Percentiles rank a stretch among this genome's conserved stretches.
phyloP scores from a whole-genome alignment of 2,888 invertebrate genomes.

The Actias luna region DNA sequence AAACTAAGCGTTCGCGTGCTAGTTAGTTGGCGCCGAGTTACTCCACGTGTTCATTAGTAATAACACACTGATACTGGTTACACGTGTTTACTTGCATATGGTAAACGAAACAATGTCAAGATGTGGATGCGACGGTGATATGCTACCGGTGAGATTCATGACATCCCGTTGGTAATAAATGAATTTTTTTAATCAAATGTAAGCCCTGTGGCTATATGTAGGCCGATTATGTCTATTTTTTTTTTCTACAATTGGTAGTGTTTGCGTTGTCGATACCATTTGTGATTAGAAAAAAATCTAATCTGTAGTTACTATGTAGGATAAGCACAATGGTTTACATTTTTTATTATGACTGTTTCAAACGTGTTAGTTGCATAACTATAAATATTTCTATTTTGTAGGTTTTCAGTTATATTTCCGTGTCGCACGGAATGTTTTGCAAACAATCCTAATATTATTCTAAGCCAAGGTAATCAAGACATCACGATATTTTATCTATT shows the following conservation, averaged over 20 bases:
- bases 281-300: background rate
- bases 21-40: conserved; percentile 1
- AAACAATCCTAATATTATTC: conserved; percentile 8
- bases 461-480: conserved; percentile 14
- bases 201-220: too few relatives aligned
- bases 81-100: conserved; percentile 1
- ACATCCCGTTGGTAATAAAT: background rate
- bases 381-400: background rate
- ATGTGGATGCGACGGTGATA: background rate
- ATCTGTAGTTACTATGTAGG: background rate
- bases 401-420: background rate
- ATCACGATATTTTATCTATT: conserved; percentile 18
- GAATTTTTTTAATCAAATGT: background rate
- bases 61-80: background rate
- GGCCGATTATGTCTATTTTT: background rate
- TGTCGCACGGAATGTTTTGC: background rate
- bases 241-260: background rate
- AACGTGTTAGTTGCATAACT: background rate
- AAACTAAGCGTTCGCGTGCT: background rate
- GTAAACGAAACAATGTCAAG: background rate
- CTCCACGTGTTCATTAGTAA: conserved; percentile 15
- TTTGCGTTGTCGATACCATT: background rate
- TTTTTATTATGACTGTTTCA: background rate
- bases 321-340: background rate
- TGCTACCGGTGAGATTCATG: background rate